Evolutionary conservation across 2,888 invertebrate genomes (phyloP).

Genomic region (Calliphora vomitoria): DNA sequence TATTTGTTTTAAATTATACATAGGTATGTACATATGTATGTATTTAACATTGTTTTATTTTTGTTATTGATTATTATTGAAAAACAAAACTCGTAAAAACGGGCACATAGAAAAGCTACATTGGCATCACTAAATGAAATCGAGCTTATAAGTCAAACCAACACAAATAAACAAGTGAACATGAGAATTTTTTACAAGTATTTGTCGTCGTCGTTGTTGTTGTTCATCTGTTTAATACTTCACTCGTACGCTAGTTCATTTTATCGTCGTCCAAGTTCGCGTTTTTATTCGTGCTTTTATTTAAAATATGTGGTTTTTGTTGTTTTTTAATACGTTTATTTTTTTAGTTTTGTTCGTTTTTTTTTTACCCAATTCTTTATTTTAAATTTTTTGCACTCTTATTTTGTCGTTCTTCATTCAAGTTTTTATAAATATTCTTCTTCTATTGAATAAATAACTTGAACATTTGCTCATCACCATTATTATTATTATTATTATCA

Average conservation of each 20-base stretch:
- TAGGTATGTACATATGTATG: neutral
- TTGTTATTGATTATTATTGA: neutral
- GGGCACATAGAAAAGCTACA: constrained; percentile 37
- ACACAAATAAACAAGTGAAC: constrained; percentile 31
- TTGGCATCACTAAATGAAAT: constrained; percentile 61
- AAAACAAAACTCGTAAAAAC: constrained; percentile 10
- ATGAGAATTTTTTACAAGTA: constrained; percentile 50
- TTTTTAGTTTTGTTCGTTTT: constrained; percentile 48
- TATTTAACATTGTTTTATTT: neutral
- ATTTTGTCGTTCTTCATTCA: constrained; percentile 43
- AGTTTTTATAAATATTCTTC: constrained; percentile 64
- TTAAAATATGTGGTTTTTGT: constrained; percentile 36
- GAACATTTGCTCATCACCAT: constrained; percentile 61
- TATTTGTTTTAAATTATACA: neutral
- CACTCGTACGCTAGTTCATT: constrained; percentile 40
- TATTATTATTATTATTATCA: constrained; percentile 34
- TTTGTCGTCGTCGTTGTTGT: constrained; percentile 28
- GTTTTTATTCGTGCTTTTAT: constrained; percentile 33
- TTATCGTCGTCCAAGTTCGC: constrained; percentile 31
- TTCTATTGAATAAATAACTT: constrained; percentile 68
- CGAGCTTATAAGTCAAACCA: constrained; percentile 56
- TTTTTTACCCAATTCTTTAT: constrained; percentile 29
- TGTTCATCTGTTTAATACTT: constrained; percentile 36
- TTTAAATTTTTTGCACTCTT: constrained; percentile 58
- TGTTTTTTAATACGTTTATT: constrained; percentile 31